Evolutionary conservation across 2,888 invertebrate genomes (phyloP).

Genomic region (Phragmatobia fuliginosa): DNA sequence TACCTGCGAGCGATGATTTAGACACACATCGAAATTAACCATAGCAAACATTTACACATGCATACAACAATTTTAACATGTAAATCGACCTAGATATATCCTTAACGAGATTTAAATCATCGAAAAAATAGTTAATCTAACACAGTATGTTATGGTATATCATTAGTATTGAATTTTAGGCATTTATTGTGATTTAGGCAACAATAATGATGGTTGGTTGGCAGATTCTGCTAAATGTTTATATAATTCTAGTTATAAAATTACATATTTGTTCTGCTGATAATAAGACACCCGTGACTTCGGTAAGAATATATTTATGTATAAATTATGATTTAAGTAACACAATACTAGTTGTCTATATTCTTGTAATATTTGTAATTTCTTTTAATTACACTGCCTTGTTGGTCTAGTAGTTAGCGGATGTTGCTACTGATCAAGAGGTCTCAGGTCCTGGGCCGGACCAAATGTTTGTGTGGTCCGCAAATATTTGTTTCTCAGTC

Average conservation of each 20-base stretch:
- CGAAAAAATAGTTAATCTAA: background rate
- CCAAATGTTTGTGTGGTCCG: too few species aligned
- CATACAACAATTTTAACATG: background rate
- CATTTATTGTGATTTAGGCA: background rate
- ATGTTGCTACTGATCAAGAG: too few species aligned
- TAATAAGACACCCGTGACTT: background rate
- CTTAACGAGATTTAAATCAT: background rate
- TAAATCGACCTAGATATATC: background rate
- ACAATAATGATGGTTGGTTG: background rate
- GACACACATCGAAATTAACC: background rate
- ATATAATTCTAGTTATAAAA: background rate
- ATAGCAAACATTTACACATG: background rate
- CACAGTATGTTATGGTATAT: background rate
- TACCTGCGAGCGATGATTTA: too few species aligned
- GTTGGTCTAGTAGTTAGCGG: too few species aligned
- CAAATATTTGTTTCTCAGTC: too few species aligned
- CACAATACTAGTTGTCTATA: background rate
- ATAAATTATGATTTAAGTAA: background rate
- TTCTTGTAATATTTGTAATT: too few species aligned
- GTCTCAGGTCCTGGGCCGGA: too few species aligned
- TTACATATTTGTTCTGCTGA: background rate
- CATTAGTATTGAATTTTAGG: background rate
- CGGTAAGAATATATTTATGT: background rate
- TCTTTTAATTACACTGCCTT: too few species aligned
- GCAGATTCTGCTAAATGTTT: background rate